A percentile compares a stretch with the other conserved stretches of the same genome.
Conservation (phyloP, 2,888 invertebrate genomes). For the Trisateles emortualis region DNA sequence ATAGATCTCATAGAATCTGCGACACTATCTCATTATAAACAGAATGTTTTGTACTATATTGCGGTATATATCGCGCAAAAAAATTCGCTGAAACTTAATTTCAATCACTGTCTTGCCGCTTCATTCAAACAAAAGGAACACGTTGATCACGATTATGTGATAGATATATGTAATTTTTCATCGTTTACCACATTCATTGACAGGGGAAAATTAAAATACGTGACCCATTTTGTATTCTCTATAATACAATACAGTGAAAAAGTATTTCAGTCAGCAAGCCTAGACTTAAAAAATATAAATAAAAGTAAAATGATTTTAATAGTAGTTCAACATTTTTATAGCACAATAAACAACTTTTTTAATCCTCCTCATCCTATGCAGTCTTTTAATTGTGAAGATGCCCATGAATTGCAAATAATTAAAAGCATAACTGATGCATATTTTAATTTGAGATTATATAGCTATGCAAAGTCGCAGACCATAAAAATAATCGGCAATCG, state of each 20-base stretch:
- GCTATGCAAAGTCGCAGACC: background rate
- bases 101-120: conserved; percentile 1
- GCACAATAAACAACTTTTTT: too few relatives aligned
- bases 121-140: conserved; percentile 6
- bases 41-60: conserved; percentile 11
- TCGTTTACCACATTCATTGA: conserved; percentile 14
- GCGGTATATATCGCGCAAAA: conserved; percentile 11
- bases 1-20: background rate
- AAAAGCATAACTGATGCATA: background rate
- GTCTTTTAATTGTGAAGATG: background rate
- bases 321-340: too few relatives aligned
- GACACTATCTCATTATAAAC: conserved; percentile 7
- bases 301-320: too few relatives aligned
- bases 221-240: conserved; percentile 5
- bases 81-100: conserved; percentile 5
- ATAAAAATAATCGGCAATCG: background rate
- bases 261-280: background rate
- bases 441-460: background rate
- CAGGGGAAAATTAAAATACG: conserved; percentile 5
- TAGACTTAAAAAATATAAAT: too few relatives aligned
- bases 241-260: conserved; percentile 3
- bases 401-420: background rate
- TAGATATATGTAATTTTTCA: conserved; percentile 9
- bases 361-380: background rate
- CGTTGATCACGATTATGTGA: conserved; percentile 8